Percentiles rank a stretch among this genome's conserved stretches.
Evolutionary conservation across 2,797 vertebrate species (phyloP).

Genomic region (Melanogrammus aeglefinus): DNA sequence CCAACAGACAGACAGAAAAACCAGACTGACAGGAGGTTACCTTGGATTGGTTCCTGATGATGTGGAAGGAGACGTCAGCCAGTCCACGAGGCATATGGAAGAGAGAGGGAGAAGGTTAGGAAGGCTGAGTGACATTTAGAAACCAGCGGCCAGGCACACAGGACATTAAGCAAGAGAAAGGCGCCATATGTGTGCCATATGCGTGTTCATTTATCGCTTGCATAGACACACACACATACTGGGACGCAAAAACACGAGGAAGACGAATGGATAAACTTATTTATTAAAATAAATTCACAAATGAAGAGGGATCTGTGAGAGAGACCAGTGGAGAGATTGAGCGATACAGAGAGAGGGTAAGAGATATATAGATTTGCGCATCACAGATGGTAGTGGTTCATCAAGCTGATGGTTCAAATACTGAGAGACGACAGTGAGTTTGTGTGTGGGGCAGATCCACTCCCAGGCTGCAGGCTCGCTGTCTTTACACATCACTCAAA

Average conservation of each 20-base stretch:
- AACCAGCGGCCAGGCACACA: not conserved
- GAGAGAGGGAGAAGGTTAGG: constrained; percentile 26
- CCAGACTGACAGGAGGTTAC: constrained; percentile 51
- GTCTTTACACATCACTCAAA: constrained; percentile 43
- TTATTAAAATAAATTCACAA: not conserved
- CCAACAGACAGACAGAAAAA: not conserved
- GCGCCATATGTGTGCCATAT: not conserved
- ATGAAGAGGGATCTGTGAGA: not conserved
- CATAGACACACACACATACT: not conserved
- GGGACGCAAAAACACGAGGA: not conserved
- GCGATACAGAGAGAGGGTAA: not conserved
- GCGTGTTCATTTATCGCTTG: not conserved
- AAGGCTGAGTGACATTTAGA: constrained; percentile 33
- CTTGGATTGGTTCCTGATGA: constrained; percentile 77
- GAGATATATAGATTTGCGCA: not conserved
- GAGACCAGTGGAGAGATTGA: not conserved
- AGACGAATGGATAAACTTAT: not conserved
- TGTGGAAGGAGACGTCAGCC: constrained; percentile 41
- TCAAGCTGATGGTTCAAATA: constrained; percentile 2
- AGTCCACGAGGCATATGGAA: constrained; percentile 49
- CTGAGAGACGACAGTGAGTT: not conserved
- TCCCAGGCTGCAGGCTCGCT: constrained; percentile 37
- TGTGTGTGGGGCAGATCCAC: not conserved
- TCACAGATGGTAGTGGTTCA: not conserved
- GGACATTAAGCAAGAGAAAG: not conserved